Percentiles rank a stretch among this genome's conserved stretches.
These are phyloP conservation scores for Drosophila miranda DNA, from an alignment of 1,140 invertebrate species.

Conservation along the genomic window DNA sequence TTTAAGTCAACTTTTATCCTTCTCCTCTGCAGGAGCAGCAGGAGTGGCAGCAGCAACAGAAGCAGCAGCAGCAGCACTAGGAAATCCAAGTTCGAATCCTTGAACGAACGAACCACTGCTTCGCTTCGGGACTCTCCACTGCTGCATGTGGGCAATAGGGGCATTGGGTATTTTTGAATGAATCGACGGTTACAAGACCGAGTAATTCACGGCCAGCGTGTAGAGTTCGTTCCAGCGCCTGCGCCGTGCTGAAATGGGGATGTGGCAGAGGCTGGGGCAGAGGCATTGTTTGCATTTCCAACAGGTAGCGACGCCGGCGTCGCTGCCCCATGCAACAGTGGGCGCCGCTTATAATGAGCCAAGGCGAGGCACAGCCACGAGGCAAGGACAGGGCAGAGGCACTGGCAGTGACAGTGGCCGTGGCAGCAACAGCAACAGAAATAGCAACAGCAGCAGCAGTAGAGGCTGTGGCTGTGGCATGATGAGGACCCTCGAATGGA, in stretches of 20 bases:
- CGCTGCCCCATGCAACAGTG: constrained; percentile 70
- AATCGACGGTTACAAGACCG: constrained; percentile 21
- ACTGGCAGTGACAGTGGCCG: not conserved
- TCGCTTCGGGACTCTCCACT: too few species aligned
- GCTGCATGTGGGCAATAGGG: too few species aligned
- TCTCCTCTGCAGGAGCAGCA: too few species aligned
- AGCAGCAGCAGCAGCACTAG: too few species aligned
- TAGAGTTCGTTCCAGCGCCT: constrained; percentile 66
- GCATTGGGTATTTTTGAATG: constrained; percentile 20
- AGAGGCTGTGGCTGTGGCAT: too few species aligned
- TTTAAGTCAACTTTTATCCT: too few species aligned
- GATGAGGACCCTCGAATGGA: constrained; percentile 5
- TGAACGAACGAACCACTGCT: too few species aligned
- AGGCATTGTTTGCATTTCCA: constrained; percentile 69
- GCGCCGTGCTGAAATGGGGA: constrained; percentile 24
- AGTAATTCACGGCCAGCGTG: constrained; percentile 15
- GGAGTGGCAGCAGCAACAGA: too few species aligned
- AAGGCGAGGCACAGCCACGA: constrained; percentile 42
- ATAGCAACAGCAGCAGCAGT: too few species aligned
- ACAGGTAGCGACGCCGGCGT: constrained; percentile 64
- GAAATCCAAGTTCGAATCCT: too few species aligned
- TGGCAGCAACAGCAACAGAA: too few species aligned
- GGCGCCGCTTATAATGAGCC: constrained; percentile 71
- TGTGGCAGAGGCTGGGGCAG: constrained; percentile 33
- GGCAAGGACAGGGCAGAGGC: constrained; percentile 3